Evolutionary conservation across 2,888 invertebrate species (phyloP).

Genomic region (Drosophila quasianomalipes): DNA sequence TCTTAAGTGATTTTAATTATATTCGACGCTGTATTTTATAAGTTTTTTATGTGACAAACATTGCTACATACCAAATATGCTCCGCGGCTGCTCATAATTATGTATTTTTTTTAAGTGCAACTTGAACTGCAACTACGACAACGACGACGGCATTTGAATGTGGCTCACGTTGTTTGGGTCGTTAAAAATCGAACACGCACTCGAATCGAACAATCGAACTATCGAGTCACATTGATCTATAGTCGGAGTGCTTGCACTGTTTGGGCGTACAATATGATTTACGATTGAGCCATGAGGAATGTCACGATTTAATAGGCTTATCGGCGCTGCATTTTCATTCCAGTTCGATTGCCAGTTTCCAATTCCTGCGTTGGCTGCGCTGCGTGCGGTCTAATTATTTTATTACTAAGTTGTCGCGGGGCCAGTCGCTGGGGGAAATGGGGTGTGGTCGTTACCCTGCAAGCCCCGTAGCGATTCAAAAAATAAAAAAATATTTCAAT

Average conservation of each 20-base stretch:
- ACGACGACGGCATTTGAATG: slow-evolving; percentile 63
- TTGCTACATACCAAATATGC: slow-evolving; percentile 8
- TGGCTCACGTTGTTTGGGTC: slow-evolving; percentile 67
- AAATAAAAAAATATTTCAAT: slow-evolving; percentile 32
- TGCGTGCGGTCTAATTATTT: slow-evolving; percentile 81
- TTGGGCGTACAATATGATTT: slow-evolving; percentile 67
- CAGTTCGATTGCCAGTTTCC: slow-evolving; percentile 32
- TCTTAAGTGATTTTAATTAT: neutral
- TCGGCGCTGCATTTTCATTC: slow-evolving; percentile 51
- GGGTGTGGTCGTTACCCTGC: slow-evolving; percentile 29
- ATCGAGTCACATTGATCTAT: slow-evolving; percentile 77
- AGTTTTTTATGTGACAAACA: slow-evolving; percentile 10
- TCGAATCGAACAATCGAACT: slow-evolving; percentile 61
- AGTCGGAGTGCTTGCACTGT: slow-evolving; percentile 31
- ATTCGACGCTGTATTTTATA: neutral
- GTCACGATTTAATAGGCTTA: slow-evolving; percentile 81
- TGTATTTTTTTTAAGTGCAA: slow-evolving; percentile 48
- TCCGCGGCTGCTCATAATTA: slow-evolving; percentile 26
- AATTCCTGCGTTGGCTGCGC: slow-evolving; percentile 57
- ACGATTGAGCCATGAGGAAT: slow-evolving; percentile 80
- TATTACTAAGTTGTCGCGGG: slow-evolving; percentile 66
- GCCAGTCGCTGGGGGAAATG: neutral
- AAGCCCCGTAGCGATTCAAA: neutral
- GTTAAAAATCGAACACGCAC: slow-evolving; percentile 82
- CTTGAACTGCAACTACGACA: slow-evolving; percentile 22